A percentile compares a stretch with the other conserved stretches of the same genome.
Conservation (phyloP, 2,888 invertebrate species). For the Calliphora vomitoria region DNA sequence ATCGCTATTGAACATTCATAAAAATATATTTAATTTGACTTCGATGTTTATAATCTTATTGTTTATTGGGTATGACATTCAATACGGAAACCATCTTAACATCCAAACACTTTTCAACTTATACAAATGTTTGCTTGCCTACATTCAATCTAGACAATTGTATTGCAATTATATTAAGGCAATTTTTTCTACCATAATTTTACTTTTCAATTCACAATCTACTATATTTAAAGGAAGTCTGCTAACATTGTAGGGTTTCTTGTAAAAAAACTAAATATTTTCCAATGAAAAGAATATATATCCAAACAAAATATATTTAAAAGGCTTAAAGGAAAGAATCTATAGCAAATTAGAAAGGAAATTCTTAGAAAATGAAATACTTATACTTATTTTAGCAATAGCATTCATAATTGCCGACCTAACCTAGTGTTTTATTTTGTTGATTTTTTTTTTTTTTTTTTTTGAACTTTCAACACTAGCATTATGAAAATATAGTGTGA, state of each 20-base stretch:
- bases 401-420: too few relatives aligned
- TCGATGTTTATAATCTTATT: background rate
- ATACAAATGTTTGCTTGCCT: slow-evolving; percentile 6
- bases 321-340: too few relatives aligned
- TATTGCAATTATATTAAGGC: slow-evolving; percentile 40
- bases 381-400: too few relatives aligned
- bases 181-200: slow-evolving; percentile 48
- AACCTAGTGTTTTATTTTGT: background rate
- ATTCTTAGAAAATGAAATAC: too few relatives aligned
- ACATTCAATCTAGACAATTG: slow-evolving; percentile 25
- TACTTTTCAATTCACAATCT: slow-evolving; percentile 6
- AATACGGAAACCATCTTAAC: background rate
- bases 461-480: background rate
- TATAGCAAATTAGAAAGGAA: too few relatives aligned
- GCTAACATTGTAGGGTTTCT: background rate
- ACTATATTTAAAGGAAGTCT: background rate
- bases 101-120: background rate
- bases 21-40: too few relatives aligned
- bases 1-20: too few relatives aligned
- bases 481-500: slow-evolving; percentile 7
- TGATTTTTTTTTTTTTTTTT: background rate
- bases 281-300: too few relatives aligned
- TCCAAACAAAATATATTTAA: too few relatives aligned
- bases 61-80: slow-evolving; percentile 3
- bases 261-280: background rate